Evolutionary conservation across 1,140 invertebrate species (phyloP).

Genomic region (Heliconius congener): DNA sequence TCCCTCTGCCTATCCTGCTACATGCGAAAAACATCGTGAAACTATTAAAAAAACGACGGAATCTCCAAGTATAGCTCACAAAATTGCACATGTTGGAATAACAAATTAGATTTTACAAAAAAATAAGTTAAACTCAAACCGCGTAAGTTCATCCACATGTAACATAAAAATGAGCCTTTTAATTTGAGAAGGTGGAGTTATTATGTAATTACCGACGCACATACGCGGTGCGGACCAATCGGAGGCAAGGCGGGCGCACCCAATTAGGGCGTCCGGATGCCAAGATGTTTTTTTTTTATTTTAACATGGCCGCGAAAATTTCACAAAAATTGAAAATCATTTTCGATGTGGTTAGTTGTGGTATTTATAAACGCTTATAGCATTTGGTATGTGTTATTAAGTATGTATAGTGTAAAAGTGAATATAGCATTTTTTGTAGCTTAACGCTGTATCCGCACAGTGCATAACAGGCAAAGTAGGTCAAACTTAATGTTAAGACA

Average conservation of each 20-base stretch:
- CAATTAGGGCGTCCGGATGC: slow-evolving; percentile 63
- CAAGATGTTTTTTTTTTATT: slow-evolving; percentile 49
- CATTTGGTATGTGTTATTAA: not conserved
- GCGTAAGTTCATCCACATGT: slow-evolving; percentile 32
- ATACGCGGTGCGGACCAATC: slow-evolving; percentile 56
- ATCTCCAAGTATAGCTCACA: no score
- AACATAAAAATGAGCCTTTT: slow-evolving; percentile 40
- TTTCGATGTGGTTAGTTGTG: not conserved
- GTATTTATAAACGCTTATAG: not conserved
- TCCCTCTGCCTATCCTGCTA: no score
- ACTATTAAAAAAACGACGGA: no score
- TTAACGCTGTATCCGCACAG: no score
- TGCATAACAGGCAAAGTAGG: no score
- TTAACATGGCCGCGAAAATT: slow-evolving; percentile 41
- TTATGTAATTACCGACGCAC: slow-evolving; percentile 63
- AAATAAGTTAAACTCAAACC: slow-evolving; percentile 27
- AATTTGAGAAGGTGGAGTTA: slow-evolving; percentile 74
- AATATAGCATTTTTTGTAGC: no score
- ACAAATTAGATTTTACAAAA: slow-evolving; percentile 28
- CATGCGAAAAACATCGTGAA: no score
- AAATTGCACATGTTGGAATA: not conserved
- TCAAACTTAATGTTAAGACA: no score
- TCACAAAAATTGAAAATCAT: slow-evolving; percentile 41
- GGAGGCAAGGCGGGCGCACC: slow-evolving; percentile 47
- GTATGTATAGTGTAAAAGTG: not conserved